Percentiles rank a stretch among this genome's conserved stretches.
phyloP scores from a whole-genome alignment of 2,888 invertebrate genomes.

The Anagyrus pseudococci region DNA sequence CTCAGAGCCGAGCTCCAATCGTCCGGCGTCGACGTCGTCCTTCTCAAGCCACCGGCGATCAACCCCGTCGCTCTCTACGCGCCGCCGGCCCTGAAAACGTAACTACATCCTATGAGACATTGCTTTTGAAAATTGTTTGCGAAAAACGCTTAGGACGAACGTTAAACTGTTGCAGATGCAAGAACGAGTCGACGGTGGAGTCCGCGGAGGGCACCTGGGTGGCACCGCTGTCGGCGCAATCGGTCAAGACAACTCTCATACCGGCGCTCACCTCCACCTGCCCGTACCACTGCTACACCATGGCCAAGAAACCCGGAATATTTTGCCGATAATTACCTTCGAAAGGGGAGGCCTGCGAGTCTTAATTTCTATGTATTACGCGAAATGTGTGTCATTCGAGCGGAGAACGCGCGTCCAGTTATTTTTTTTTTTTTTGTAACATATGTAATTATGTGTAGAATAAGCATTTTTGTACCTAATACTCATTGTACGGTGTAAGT shows the following conservation, averaged over 20 bases:
- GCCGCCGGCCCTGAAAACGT: slow-evolving; percentile 53
- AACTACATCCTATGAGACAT: slow-evolving; percentile 33
- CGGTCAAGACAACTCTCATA: slow-evolving; percentile 51
- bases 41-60: slow-evolving; percentile 70
- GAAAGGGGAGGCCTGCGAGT: neutral
- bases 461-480: slow-evolving; percentile 29
- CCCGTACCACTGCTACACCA: slow-evolving; percentile 50
- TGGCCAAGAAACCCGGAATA: slow-evolving; percentile 48
- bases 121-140: too few species aligned
- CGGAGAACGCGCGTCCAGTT: slow-evolving; percentile 14
- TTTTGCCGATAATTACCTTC: slow-evolving; percentile 46
- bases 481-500: slow-evolving; percentile 30
- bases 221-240: slow-evolving; percentile 52
- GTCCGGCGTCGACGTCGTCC: slow-evolving; percentile 76
- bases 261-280: slow-evolving; percentile 52
- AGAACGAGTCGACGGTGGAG: slow-evolving; percentile 42
- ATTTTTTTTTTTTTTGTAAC: slow-evolving; percentile 32
- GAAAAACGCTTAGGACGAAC: too few species aligned
- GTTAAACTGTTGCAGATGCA: slow-evolving; percentile 45
- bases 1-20: slow-evolving; percentile 74
- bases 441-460: slow-evolving; percentile 37
- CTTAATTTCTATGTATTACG: neutral
- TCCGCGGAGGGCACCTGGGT: slow-evolving; percentile 52
- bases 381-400: slow-evolving; percentile 1
- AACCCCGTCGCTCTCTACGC: slow-evolving; percentile 54